phyloP scores from a whole-genome alignment of 92 coral and sea anemone genomes.

The Epizoanthus rinbou region DNA sequence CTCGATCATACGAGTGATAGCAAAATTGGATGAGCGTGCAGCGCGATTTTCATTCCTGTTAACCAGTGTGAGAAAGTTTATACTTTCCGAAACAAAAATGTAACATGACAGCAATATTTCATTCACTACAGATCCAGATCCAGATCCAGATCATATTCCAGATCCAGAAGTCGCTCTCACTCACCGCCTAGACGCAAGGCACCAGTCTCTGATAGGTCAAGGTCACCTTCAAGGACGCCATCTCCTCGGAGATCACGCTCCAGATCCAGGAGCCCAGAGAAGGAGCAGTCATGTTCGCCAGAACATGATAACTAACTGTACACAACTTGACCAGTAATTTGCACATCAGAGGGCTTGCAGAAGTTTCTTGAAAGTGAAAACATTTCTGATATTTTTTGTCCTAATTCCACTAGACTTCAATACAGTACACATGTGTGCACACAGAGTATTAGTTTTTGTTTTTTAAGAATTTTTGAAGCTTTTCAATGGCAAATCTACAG shows the following conservation, averaged over 20 bases:
- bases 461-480: neutral
- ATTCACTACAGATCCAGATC: slow-evolving; percentile 7
- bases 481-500: too few relatives aligned
- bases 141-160: slow-evolving; percentile 64
- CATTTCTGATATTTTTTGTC: neutral
- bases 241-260: slow-evolving; percentile 45
- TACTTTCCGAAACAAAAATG: too few relatives aligned
- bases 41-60: too few relatives aligned
- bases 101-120: neutral
- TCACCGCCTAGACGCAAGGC: slow-evolving; percentile 26
- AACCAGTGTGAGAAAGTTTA: too few relatives aligned
- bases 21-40: too few relatives aligned
- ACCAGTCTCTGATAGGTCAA: slow-evolving; percentile 21
- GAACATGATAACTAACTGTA: slow-evolving; percentile 20
- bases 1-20: too few relatives aligned
- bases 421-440: too few relatives aligned
- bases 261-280: slow-evolving; percentile 31
- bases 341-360: neutral
- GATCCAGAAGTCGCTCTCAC: slow-evolving; percentile 61
- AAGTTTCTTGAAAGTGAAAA: neutral
- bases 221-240: slow-evolving; percentile 26
- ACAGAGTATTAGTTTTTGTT: neutral
- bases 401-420: neutral
- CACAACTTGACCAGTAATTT: slow-evolving; percentile 6
- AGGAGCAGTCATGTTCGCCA: slow-evolving; percentile 23